Evolutionary conservation across 2,888 invertebrate genomes (phyloP).

Genomic region (Nomada fucata): DNA sequence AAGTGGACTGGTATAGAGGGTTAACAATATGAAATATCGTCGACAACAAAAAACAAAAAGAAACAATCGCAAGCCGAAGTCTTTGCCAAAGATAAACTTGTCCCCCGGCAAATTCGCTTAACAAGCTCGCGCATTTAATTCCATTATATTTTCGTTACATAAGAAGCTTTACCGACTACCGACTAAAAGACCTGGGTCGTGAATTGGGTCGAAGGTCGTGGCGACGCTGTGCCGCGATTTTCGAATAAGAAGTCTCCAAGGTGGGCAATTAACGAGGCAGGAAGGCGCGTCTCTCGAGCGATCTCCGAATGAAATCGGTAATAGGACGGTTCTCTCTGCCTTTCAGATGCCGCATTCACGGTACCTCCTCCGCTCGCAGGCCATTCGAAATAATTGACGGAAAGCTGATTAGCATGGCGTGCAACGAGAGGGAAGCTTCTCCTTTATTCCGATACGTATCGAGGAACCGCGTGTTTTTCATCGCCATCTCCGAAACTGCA

Average conservation of each 20-base stretch:
- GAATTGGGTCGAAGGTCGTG: constrained; percentile 23
- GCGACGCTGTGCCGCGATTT: not conserved
- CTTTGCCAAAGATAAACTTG: not conserved
- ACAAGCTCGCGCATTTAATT: constrained; percentile 6
- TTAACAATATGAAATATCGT: no score
- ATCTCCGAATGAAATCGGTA: constrained; percentile 35
- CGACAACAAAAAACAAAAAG: no score
- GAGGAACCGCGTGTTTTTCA: constrained; percentile 56
- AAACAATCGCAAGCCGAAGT: not conserved
- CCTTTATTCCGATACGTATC: constrained; percentile 27
- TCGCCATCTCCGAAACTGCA: constrained; percentile 35
- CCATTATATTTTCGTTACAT: not conserved
- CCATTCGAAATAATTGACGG: constrained; percentile 60
- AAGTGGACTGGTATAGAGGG: no score
- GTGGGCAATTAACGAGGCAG: constrained; percentile 38
- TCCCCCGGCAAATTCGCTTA: constrained; percentile 1
- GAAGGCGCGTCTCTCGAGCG: constrained; percentile 1
- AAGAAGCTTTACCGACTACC: constrained; percentile 13
- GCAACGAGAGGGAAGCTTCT: constrained; percentile 28
- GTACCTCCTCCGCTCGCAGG: not conserved
- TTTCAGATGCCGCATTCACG: constrained; percentile 33
- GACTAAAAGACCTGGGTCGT: not conserved
- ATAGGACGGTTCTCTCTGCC: constrained; percentile 23
- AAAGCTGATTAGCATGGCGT: constrained; percentile 65
- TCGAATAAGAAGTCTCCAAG: constrained; percentile 17